Evolutionary conservation across 2,113 vertebrate genomes (phyloP), one percentile per base, ranked within the genome.

Genomic region (Zosterops pallidus): DNA sequence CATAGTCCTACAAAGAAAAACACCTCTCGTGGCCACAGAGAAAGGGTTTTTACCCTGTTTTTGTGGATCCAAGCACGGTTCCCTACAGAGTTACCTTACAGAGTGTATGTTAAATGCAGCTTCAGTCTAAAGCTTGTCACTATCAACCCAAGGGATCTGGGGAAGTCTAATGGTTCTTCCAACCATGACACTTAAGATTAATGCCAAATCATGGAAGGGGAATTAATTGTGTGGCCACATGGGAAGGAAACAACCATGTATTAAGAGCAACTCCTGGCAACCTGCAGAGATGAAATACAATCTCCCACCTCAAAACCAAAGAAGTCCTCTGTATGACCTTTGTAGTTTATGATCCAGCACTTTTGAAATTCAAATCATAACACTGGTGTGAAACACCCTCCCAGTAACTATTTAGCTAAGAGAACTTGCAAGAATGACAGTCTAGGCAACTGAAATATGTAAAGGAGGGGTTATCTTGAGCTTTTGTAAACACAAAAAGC

Each of bases 1-100:
- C 44, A 17, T 1, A 64, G 21, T 17, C 52, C 29, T 56, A 35
- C 35, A 52, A 75, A 79, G 33, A 31, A 31, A 83, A 35, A 2
- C 0, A 8, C 11, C 21, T 70, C 47, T 44, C 3, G 0, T 2
- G 29, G 39, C 33, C 13, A 16, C 0, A 16, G 55, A 84, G 50
- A 41, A 76, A 41, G 46, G 35, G 44, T 20, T 76, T 89, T 71
- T 12, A 13, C 23, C 13, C 42, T 59, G 26, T 39, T n/a, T 29
- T 39, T 21, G 29, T 23, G 44, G 25, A 41, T 37, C 52, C n/a
- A 55, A 83, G 47, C 5, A 2, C 2, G 8, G 53, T 10, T 87
- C 26, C 29, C 65, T 39, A 26, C 28, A 56, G 44, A 33, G 10
- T 35, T 52, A 57, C 15, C 33, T 70, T 42, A 41, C 5, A 26